These are phyloP conservation scores for Austrolebias charrua DNA, from an alignment of 2,797 vertebrate genomes.

Conservation along the genomic window DNA sequence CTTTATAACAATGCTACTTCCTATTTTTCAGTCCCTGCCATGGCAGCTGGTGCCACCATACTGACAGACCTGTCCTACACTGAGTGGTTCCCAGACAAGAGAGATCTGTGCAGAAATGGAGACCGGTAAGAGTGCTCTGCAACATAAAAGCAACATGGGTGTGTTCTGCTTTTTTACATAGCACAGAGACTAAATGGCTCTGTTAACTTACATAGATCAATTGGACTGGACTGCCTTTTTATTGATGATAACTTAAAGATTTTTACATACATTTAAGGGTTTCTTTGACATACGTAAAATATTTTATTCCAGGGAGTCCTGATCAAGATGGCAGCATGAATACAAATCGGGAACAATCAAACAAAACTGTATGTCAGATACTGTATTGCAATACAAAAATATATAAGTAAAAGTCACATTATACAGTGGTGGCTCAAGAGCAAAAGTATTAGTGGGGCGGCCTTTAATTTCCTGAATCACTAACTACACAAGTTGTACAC, in stretches of 20 bases:
- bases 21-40: constrained; percentile 80
- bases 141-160: constrained; percentile 6
- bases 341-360: too few relatives aligned
- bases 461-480: too few relatives aligned
- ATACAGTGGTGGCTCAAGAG: too few relatives aligned
- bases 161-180: background rate
- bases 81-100: constrained; percentile 68
- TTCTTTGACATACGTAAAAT: too few relatives aligned
- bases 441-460: too few relatives aligned
- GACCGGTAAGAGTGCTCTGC: constrained; percentile 79
- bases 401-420: too few relatives aligned
- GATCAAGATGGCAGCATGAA: too few relatives aligned
- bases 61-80: constrained; percentile 82
- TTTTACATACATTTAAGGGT: too few relatives aligned
- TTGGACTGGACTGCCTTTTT: background rate
- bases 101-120: constrained; percentile 77
- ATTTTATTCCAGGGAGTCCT: too few relatives aligned
- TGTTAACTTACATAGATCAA: background rate
- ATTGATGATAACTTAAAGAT: background rate
- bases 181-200: background rate
- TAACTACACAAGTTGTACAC: too few relatives aligned
- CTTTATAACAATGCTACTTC: constrained; percentile 61
- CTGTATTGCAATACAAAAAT: too few relatives aligned
- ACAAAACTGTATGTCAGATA: too few relatives aligned
- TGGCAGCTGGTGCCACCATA: constrained; percentile 89